These are phyloP conservation scores for Lepidotrigona ventralis DNA, from an alignment of 1,140 invertebrate genomes.

Conservation along the genomic window DNA sequence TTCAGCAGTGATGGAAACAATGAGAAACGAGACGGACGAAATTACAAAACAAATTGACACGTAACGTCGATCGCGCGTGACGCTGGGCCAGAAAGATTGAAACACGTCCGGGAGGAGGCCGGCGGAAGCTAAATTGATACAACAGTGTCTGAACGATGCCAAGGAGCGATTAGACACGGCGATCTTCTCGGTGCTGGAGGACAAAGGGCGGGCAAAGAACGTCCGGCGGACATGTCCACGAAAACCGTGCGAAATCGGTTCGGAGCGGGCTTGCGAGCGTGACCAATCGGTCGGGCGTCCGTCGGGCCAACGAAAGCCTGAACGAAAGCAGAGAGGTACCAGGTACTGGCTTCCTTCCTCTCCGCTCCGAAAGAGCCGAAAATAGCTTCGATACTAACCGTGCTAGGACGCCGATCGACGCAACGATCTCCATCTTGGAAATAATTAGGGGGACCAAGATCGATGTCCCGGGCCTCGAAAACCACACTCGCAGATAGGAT, in stretches of 20 bases:
- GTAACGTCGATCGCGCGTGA: background rate
- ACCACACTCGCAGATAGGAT: slow-evolving; percentile 77
- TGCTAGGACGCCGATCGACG: slow-evolving; percentile 33
- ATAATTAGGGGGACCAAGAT: slow-evolving; percentile 80
- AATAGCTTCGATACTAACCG: slow-evolving; percentile 51
- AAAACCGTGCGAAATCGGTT: slow-evolving; percentile 52
- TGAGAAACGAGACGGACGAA: background rate
- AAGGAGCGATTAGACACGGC: slow-evolving; percentile 31
- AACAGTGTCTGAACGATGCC: slow-evolving; percentile 36
- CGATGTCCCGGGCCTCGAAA: slow-evolving; percentile 75
- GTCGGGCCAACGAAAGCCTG: slow-evolving; percentile 22
- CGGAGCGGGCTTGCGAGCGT: slow-evolving; percentile 33
- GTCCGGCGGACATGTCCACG: slow-evolving; percentile 8
- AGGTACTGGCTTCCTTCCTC: slow-evolving; percentile 37
- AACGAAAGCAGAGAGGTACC: slow-evolving; percentile 4
- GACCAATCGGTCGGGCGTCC: slow-evolving; percentile 46
- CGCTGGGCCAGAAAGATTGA: background rate
- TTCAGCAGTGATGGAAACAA: background rate
- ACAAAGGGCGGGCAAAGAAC: slow-evolving; percentile 4
- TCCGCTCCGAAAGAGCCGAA: slow-evolving; percentile 34
- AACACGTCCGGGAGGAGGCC: background rate
- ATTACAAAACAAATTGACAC: background rate
- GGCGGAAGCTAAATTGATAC: slow-evolving; percentile 43
- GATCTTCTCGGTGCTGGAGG: slow-evolving; percentile 13
- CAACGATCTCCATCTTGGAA: slow-evolving; percentile 75